Conservation (phyloP, 2,888 invertebrate species). For the Tenthredo livida region DNA sequence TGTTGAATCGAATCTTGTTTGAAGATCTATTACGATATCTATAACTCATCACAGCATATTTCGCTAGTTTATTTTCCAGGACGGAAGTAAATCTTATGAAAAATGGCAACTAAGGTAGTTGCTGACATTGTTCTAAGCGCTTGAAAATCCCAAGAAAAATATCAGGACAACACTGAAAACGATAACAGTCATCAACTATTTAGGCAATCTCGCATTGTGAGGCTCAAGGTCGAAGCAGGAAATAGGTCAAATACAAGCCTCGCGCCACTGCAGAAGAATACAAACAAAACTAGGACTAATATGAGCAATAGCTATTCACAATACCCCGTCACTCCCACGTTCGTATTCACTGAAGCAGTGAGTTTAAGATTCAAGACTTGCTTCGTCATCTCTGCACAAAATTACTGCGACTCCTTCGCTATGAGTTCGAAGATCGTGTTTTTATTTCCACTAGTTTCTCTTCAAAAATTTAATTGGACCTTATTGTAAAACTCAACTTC, state of each 20-base stretch:
- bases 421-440: neutral
- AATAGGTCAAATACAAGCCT: conserved; percentile 20
- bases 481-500: neutral
- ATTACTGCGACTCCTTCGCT: neutral
- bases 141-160: conserved; percentile 5
- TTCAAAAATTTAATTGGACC: neutral
- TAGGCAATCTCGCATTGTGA: neutral
- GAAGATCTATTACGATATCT: too few relatives aligned
- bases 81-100: too few relatives aligned
- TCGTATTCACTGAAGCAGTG: neutral
- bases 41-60: too few relatives aligned
- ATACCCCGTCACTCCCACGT: neutral
- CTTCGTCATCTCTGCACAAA: neutral
- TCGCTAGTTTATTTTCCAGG: too few relatives aligned
- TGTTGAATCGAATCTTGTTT: too few relatives aligned
- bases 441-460: neutral
- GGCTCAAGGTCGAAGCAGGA: neutral
- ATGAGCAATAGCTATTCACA: neutral
- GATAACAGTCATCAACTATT: neutral
- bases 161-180: neutral
- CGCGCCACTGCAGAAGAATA: conserved; percentile 18
- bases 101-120: too few relatives aligned
- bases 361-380: neutral
- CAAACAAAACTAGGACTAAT: neutral
- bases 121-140: neutral